These are phyloP conservation scores for Cuculus canorus DNA, from an alignment of 2,797 vertebrate species.

Conservation along the genomic window DNA sequence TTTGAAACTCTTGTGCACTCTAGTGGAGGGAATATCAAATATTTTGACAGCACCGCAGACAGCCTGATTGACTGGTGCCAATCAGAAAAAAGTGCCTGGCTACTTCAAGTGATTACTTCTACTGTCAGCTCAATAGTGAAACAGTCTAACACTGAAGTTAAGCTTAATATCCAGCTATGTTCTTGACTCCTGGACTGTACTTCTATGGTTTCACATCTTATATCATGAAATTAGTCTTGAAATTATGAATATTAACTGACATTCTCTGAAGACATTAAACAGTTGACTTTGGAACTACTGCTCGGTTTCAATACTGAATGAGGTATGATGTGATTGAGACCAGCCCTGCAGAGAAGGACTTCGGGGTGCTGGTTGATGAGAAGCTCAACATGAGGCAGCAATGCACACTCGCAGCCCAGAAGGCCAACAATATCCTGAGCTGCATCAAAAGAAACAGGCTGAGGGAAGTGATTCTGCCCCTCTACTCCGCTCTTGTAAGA, in stretches of 20 bases:
- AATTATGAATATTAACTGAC: neutral
- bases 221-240: neutral
- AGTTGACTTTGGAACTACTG: neutral
- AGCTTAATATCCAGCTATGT: neutral
- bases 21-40: neutral
- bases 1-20: constrained; percentile 1
- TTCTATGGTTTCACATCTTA: neutral
- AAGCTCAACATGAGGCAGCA: too few relatives aligned
- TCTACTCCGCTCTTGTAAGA: too few relatives aligned
- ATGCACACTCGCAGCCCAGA: too few relatives aligned
- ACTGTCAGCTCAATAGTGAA: neutral
- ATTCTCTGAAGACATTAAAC: neutral
- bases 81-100: neutral
- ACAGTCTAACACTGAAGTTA: neutral
- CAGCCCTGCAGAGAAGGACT: too few relatives aligned
- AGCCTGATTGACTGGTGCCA: neutral
- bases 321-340: too few relatives aligned
- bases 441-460: too few relatives aligned
- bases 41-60: neutral
- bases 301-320: too few relatives aligned
- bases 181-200: neutral
- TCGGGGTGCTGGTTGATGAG: too few relatives aligned
- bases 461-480: too few relatives aligned
- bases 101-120: neutral
- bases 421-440: too few relatives aligned